Conservation (phyloP, 1,140 invertebrate species). For the Phocides pigmalion region DNA sequence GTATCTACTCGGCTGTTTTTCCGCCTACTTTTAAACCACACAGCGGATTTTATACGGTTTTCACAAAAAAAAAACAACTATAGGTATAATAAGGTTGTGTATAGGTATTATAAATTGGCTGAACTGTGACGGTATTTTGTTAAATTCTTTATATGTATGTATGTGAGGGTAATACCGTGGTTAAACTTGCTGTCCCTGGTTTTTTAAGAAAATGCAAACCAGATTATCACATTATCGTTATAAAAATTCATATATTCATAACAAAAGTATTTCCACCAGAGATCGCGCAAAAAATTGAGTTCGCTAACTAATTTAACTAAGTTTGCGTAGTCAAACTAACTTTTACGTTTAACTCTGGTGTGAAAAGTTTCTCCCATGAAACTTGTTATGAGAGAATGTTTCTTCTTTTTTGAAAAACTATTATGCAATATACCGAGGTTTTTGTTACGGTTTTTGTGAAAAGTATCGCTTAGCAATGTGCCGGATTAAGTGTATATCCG, state of each 20-base stretch:
- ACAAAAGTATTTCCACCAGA: slow-evolving; percentile 8
- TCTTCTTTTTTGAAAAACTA: slow-evolving; percentile 4
- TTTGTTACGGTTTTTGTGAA: background rate
- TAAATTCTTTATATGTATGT: no score
- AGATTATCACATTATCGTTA: background rate
- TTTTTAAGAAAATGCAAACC: background rate
- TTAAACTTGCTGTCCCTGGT: no score
- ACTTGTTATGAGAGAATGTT: slow-evolving; percentile 28
- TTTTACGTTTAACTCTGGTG: slow-evolving; percentile 6
- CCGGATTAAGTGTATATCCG: no score
- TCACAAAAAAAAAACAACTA: no score
- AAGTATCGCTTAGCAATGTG: no score
- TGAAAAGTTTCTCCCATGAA: background rate
- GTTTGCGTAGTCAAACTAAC: slow-evolving; percentile 12
- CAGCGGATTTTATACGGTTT: no score
- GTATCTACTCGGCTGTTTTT: no score
- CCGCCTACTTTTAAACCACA: no score
- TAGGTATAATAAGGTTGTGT: no score
- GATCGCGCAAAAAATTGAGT: slow-evolving; percentile 22
- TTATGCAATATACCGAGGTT: slow-evolving; percentile 1
- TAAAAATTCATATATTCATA: slow-evolving; percentile 31
- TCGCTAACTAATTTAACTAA: slow-evolving; percentile 28
- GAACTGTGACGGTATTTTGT: no score
- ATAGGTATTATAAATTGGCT: no score
- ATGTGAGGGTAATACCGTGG: no score